Evolutionary conservation across 2,888 invertebrate genomes (phyloP).

Genomic region (Ptychoptera contaminata): DNA sequence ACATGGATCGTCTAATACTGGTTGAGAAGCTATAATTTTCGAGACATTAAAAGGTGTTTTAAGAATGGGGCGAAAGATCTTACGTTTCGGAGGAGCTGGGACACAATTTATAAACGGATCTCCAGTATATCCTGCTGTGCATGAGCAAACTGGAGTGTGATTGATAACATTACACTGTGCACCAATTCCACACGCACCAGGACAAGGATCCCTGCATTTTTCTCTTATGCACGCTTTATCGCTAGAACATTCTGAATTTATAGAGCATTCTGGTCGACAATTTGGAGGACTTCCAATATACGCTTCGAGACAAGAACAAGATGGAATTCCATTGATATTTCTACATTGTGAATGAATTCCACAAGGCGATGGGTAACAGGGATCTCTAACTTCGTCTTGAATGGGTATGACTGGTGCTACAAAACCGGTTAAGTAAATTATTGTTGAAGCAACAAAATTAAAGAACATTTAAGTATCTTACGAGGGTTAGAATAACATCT

Average conservation of each 20-base stretch:
- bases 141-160: slow-evolving; percentile 53
- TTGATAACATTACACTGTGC: slow-evolving; percentile 50
- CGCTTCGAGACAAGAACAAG: slow-evolving; percentile 47
- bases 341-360: slow-evolving; percentile 47
- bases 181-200: slow-evolving; percentile 50
- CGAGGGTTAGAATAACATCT: slow-evolving; percentile 33
- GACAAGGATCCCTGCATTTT: slow-evolving; percentile 57
- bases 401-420: slow-evolving; percentile 7
- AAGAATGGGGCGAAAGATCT: slow-evolving; percentile 9
- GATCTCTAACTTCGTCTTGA: slow-evolving; percentile 19
- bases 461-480: slow-evolving; percentile 18
- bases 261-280: slow-evolving; percentile 55
- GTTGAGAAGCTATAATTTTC: slow-evolving; percentile 1
- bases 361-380: slow-evolving; percentile 51
- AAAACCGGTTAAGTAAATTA: no score
- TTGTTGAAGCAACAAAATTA: no score
- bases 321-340: slow-evolving; percentile 37
- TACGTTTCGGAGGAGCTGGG: slow-evolving; percentile 32
- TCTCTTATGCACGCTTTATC: slow-evolving; percentile 54
- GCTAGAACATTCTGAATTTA: slow-evolving; percentile 54
- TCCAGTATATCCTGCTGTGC: slow-evolving; percentile 41
- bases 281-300: slow-evolving; percentile 53
- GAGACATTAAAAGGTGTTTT: not conserved
- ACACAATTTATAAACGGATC: slow-evolving; percentile 64
- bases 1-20: slow-evolving; percentile 38